phyloP scores from a whole-genome alignment of 2,888 invertebrate genomes.

The Drosophila suboccidentalis region DNA sequence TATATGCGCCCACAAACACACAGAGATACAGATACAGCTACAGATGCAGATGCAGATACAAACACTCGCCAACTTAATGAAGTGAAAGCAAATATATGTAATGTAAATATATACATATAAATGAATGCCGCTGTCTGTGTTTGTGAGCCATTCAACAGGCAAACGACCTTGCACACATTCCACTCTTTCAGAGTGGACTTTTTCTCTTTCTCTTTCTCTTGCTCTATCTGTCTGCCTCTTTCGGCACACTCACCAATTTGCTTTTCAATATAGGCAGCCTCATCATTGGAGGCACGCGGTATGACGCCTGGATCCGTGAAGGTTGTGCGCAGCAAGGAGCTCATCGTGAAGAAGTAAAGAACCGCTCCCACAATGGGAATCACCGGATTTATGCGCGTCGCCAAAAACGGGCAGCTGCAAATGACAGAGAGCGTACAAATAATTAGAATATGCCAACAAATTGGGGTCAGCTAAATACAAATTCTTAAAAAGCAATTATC shows the following conservation, averaged over 20 bases:
- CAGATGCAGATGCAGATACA: conserved; percentile 7
- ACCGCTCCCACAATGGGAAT: conserved; percentile 97
- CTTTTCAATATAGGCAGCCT: conserved; percentile 95
- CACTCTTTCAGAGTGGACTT: conserved; percentile 46
- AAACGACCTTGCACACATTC: conserved; percentile 66
- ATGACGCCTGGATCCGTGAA: conserved; percentile 98
- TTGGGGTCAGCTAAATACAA: conserved; percentile 10
- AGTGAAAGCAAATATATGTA: conserved; percentile 68
- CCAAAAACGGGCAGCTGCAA: conserved; percentile 96
- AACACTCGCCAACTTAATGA: conserved; percentile 71
- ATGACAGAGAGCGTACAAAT: conserved; percentile 4
- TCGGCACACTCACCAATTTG: conserved; percentile 90
- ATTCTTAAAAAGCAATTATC: background rate
- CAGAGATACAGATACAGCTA: conserved; percentile 21
- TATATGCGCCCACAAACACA: conserved; percentile 56
- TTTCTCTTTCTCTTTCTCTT: conserved; percentile 3
- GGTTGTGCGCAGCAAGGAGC: conserved; percentile 95
- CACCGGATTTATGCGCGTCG: conserved; percentile 94
- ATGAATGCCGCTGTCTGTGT: conserved; percentile 23
- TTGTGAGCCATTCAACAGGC: conserved; percentile 69
- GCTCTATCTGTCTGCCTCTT: background rate
- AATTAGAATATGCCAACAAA: conserved; percentile 5
- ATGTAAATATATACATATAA: conserved; percentile 29
- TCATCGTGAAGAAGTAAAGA: conserved; percentile 96
- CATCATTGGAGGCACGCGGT: conserved; percentile 94